These are phyloP conservation scores for Antigone vipio DNA, from an alignment of 2,113 vertebrate genomes.

Conservation along the genomic window DNA sequence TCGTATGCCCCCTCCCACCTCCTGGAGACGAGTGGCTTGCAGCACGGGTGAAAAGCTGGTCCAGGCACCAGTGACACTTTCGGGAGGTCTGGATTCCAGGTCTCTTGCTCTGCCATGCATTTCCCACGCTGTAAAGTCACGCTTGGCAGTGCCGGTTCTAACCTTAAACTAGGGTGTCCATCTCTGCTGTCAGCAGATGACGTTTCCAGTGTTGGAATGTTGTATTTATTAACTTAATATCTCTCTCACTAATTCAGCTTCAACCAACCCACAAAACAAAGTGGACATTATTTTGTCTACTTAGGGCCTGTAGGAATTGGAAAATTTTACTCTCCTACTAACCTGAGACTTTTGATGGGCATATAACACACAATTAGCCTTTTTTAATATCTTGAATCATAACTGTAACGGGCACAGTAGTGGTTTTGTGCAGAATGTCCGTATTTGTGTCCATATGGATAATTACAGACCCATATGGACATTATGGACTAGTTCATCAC, in stretches of 20 bases:
- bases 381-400: neutral
- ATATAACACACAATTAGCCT: neutral
- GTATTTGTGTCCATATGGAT: neutral
- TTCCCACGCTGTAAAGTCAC: rapidly evolving
- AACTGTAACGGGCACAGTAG: neutral
- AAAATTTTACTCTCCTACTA: neutral
- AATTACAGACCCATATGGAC: neutral
- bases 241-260: neutral
- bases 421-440: neutral
- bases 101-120: rapidly evolving
- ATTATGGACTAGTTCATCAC: neutral
- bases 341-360: neutral
- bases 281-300: neutral
- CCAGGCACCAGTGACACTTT: neutral
- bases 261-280: neutral
- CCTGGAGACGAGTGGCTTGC: neutral
- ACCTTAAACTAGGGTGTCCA: neutral
- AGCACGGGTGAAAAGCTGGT: neutral
- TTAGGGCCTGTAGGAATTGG: neutral
- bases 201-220: neutral
- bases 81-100: neutral
- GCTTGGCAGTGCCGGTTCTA: neutral
- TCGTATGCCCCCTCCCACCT: neutral
- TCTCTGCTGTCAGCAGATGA: neutral
- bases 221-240: neutral